Base-by-base conservation (phyloP, 2,797 vertebrate genomes). In the Myotis myotis region DNA sequence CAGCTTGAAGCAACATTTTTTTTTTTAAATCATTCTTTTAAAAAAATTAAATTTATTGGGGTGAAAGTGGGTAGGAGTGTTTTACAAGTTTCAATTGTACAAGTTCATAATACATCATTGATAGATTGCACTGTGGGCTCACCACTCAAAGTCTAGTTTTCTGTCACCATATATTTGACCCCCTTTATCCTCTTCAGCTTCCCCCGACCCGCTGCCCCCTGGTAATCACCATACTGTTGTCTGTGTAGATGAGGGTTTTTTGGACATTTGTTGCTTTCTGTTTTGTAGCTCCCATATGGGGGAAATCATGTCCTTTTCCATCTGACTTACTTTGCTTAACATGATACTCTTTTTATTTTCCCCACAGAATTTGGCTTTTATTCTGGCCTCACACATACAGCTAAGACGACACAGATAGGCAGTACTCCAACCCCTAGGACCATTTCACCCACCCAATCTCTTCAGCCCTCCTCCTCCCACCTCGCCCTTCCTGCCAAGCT, bases 341-440 rank as follows among this genome's bases (percentile, higher is more conserved):
- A 55, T 36, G 51, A 78, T 38, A 38, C 38, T 38, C 38, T 38
- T 38, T 38, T 38, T n/a, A n/a, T n/a, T n/a, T n/a, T n/a, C 5
- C 38, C 38, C 86, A 76, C 84, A 79, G 91, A 96, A 92, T 88
- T 76, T 74, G 75, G 85, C 93, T 95, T 97, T 97, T 97, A 97
- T 97, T 97, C 88, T 41, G 89, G 84, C 94, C 92, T 92, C 92
- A 93, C 85, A 91, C 49, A 57, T 95, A 96, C 89, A 55, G 53
- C 94, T 95, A 83, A 89, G 75, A 97, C 49, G 5, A 96, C 93
- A 97, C 91, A 93, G 68, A 89, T 3, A 1, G 13, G 72, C 7
- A 2, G 51, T 10, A 22, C 71, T 71, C 83, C 76, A 4, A 41
- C n/a, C 33, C 68, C 72, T 7, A n/a, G 3, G 38, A 70, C 60